Base-by-base conservation (phyloP, 2,888 invertebrate species). In the Eurytoma californica region DNA sequence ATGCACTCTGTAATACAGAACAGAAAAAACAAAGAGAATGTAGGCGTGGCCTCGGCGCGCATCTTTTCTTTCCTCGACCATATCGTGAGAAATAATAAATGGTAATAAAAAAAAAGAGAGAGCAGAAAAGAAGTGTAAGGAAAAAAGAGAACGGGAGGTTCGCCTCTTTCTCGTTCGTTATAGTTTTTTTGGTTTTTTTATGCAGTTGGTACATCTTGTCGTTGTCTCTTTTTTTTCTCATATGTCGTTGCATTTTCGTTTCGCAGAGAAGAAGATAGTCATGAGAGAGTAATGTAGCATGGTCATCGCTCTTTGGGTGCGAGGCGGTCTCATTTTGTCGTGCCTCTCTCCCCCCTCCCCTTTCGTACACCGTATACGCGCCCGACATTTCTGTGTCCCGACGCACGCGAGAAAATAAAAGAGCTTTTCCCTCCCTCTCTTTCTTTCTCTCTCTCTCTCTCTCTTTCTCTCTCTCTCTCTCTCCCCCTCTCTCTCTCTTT, bases 1-100 rank as follows among this genome's bases (percentile, higher is more conserved):
- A 90, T 90, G 92, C 91, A 92, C 92, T 92, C 92, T 92, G 90
- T 55, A 92, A 92, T 91, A 91, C 88, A 92, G 92, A 92, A 92
- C 91, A 92, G 91, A 92, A 91, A 89, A 92, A 91, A 89, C 91
- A 92, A 91, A 92, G 91, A 91, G 89, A 79, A 91, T 92, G 91
- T 77, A 80, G 80, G 80, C 77, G 80, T 80, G 80, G 80, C 77
- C 68, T 77, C 39, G 51, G 39, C 24, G 7, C 16, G 14, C 55
- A 30, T 55, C 16, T n/a, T 24, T 20, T 58, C 12, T 13, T 39
- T 39, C 39, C 39, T 39, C 39, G 39, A 39, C 39, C n/a, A n/a
- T 39, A 39, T 39, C 24, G 9, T 39, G 39, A 39, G 1, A 39
- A 39, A 39, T 39, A 39, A 39, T 39, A 39, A 39, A 39, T 53